Evolutionary conservation across 2,888 invertebrate genomes (phyloP).

Genomic region (Trichopria drosophilae): DNA sequence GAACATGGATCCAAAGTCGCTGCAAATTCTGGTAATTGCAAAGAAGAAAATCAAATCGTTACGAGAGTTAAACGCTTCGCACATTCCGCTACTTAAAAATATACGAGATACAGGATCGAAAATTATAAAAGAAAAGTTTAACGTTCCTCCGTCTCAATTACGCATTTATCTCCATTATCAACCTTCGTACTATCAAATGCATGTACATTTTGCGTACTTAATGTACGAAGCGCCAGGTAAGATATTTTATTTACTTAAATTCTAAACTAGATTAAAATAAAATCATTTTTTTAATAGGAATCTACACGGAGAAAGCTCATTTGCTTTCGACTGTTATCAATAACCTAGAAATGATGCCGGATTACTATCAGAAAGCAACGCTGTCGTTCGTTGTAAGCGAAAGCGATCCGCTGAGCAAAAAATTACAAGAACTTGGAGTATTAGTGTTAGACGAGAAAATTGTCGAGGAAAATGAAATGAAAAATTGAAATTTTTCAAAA

Average conservation of each 20-base stretch:
- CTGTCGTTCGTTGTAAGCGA: conserved; percentile 80
- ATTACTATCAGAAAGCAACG: conserved; percentile 83
- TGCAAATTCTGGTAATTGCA: conserved; percentile 84
- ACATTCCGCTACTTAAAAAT: conserved; percentile 82
- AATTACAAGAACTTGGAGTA: conserved; percentile 66
- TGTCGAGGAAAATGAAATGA: too few species aligned
- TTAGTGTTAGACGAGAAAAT: conserved; percentile 41
- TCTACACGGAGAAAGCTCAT: conserved; percentile 83
- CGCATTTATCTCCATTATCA: conserved; percentile 92
- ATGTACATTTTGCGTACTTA: conserved; percentile 87
- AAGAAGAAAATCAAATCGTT: conserved; percentile 78
- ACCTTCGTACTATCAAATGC: conserved; percentile 95
- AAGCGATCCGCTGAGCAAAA: conserved; percentile 71
- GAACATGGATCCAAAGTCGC: conserved; percentile 79
- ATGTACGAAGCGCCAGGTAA: conserved; percentile 75
- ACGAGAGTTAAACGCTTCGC: conserved; percentile 76
- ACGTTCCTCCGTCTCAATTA: conserved; percentile 70
- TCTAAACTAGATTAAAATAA: too few species aligned
- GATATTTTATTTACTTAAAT: conserved; percentile 12
- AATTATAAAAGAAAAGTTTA: conserved; percentile 76
- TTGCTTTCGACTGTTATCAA: conserved; percentile 84
- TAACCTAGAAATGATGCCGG: conserved; percentile 79
- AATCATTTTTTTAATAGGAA: conserved; percentile 64
- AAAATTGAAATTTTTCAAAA: too few species aligned
- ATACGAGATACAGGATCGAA: conserved; percentile 74